Percentiles rank a stretch among this genome's conserved stretches.
These are phyloP conservation scores for Drosophila kanapiae DNA, from an alignment of 1,140 invertebrate species.

Conservation along the genomic window DNA sequence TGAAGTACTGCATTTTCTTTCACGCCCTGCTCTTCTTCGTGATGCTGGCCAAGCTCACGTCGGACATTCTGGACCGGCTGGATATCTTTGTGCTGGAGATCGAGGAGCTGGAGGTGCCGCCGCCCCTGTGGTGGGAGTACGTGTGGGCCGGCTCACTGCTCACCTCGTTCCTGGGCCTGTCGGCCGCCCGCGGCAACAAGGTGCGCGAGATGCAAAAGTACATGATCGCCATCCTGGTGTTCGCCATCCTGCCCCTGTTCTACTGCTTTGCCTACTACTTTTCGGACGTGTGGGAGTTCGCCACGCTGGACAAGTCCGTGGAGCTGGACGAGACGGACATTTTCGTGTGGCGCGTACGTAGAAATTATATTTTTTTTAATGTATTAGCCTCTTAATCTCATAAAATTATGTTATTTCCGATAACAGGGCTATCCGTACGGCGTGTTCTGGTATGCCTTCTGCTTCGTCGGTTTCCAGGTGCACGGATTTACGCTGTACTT, in stretches of 20 bases:
- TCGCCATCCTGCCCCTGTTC: slow-evolving; percentile 93
- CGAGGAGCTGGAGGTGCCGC: slow-evolving; percentile 96
- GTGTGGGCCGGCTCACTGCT: slow-evolving; percentile 95
- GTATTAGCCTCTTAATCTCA: too few relatives aligned
- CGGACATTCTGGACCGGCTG: slow-evolving; percentile 95
- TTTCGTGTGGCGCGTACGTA: slow-evolving; percentile 91
- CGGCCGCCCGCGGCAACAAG: slow-evolving; percentile 94
- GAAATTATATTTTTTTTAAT: not conserved
- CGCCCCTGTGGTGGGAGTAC: slow-evolving; percentile 94
- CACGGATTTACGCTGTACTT: slow-evolving; percentile 96
- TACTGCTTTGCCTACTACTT: slow-evolving; percentile 94
- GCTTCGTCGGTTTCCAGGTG: slow-evolving; percentile 94
- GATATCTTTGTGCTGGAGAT: slow-evolving; percentile 97
- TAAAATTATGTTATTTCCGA: not conserved
- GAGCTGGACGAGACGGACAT: slow-evolving; percentile 88
- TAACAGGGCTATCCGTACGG: slow-evolving; percentile 95
- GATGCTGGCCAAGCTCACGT: slow-evolving; percentile 96
- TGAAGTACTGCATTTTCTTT: slow-evolving; percentile 97
- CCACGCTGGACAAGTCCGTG: slow-evolving; percentile 89
- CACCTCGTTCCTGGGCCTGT: slow-evolving; percentile 94
- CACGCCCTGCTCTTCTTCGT: slow-evolving; percentile 95
- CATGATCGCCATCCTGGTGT: slow-evolving; percentile 91
- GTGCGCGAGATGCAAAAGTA: slow-evolving; percentile 92
- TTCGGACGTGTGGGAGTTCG: slow-evolving; percentile 92
- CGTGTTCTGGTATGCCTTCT: slow-evolving; percentile 97